Evolutionary conservation across 2,888 invertebrate species (phyloP).

Genomic region (Drosophila atripex): DNA sequence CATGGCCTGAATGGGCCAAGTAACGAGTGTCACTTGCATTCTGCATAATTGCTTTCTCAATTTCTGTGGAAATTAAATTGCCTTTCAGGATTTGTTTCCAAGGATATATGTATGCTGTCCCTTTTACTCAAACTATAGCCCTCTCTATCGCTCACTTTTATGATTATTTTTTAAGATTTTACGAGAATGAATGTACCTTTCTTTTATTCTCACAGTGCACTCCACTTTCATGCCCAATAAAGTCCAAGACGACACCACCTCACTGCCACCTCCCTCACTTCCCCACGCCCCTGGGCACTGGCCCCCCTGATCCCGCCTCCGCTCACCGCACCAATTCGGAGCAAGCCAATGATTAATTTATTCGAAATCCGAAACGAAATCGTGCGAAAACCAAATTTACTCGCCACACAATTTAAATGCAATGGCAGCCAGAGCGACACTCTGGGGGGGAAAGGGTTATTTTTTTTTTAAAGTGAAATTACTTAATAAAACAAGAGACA

Average conservation of each 20-base stretch:
- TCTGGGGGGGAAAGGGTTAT: background rate
- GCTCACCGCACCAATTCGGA: slow-evolving; percentile 42
- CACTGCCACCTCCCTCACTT: background rate
- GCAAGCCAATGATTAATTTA: slow-evolving; percentile 60
- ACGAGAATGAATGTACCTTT: no score
- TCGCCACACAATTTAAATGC: slow-evolving; percentile 49
- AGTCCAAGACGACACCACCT: background rate
- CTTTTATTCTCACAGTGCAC: background rate
- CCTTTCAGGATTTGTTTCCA: background rate
- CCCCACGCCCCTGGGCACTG: background rate
- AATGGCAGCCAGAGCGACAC: slow-evolving; percentile 4
- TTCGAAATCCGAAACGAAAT: slow-evolving; percentile 68
- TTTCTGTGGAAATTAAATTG: slow-evolving; percentile 24
- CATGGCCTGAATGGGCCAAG: slow-evolving; percentile 9
- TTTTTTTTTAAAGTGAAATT: background rate
- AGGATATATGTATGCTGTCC: background rate
- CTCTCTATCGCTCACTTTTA: background rate
- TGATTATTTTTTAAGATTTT: background rate
- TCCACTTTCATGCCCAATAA: slow-evolving; percentile 3
- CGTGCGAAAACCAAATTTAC: slow-evolving; percentile 72
- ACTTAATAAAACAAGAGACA: no score
- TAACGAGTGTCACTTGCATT: slow-evolving; percentile 60
- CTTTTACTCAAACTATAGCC: background rate
- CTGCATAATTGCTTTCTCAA: slow-evolving; percentile 69
- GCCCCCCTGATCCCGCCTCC: slow-evolving; percentile 1